Base-by-base conservation (phyloP, 2,113 vertebrate genomes). In the Syngnathus floridae region DNA sequence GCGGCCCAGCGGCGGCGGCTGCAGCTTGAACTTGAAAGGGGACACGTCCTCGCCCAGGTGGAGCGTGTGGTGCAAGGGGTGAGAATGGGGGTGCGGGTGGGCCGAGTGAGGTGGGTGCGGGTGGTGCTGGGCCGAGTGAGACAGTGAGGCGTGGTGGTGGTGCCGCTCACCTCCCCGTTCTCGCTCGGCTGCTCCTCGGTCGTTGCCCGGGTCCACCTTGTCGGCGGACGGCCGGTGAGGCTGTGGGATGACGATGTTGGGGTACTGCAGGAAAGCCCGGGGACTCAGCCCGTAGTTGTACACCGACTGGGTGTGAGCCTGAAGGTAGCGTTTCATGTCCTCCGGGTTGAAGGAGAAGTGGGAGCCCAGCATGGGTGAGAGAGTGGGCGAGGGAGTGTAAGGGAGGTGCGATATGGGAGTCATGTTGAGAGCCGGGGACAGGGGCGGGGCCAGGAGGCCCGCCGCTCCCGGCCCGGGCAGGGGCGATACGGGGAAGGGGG, bases 201-300 rank as follows among this genome's bases (percentile, higher is more conserved):
- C 87, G 17, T 71, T 70, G 1, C 65, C 67, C 67, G 82, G 78
- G 48, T 75, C 56, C 0, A 71, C 67, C 67, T 92, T 91, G 65
- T 92, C 90, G 0, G 90, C 88, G 17, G 87, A 65, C 0, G 88
- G 92, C 60, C 93, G 90, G 78, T 95, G 94, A 16, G 94, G 93
- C 79, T 94, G 93, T 1, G 93, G 93, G 75, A 94, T 91, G 68
- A 94, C 81, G 62, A 94, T 92, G 86, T 92, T 92, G 21, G 94
- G 94, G 84, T 95, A 95, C 80, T 95, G 93, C 60, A 95, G 91
- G 84, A 95, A 94, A 54, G 94, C 94, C 16, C 94, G 87, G 37
- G 94, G 94, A 78, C 93, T 94, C 72, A 96, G 93, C 89, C 94
- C 94, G 79, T 96, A 96, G 88, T 95, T 95, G 83, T 94, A 94